phyloP scores from a whole-genome alignment of 2,797 vertebrate genomes.

The Mallotus villosus region DNA sequence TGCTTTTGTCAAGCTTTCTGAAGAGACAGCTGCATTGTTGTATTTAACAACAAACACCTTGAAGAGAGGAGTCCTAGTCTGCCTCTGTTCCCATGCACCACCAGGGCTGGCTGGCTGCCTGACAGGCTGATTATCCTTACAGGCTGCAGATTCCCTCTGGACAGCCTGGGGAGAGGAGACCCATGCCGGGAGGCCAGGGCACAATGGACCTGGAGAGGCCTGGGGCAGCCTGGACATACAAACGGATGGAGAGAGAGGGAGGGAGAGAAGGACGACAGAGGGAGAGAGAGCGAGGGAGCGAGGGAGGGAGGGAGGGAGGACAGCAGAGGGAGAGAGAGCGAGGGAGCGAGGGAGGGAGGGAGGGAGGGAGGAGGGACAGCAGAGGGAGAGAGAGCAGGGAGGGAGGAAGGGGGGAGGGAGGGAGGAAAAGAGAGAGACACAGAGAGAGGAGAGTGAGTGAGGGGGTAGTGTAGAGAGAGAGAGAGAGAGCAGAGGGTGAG shows the following conservation, averaged over 20 bases:
- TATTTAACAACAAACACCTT: conserved; percentile 98
- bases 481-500: background rate
- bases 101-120: conserved; percentile 87
- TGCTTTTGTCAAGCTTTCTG: conserved; percentile 96
- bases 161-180: conserved; percentile 87
- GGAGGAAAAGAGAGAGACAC: background rate
- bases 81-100: conserved; percentile 93
- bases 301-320: background rate
- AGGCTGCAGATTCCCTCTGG: conserved; percentile 84
- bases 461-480: background rate
- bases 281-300: background rate
- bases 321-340: too few species aligned
- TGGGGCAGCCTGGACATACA: conserved; percentile 71
- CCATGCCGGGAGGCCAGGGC: conserved; percentile 87
- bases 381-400: too few species aligned
- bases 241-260: conserved; percentile 7
- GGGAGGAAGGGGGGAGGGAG: background rate
- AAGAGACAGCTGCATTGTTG: conserved; percentile 96
- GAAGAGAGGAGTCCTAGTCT: conserved; percentile 88
- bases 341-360: too few species aligned
- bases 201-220: conserved; percentile 88
- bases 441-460: background rate
- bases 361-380: background rate
- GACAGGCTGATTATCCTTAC: conserved; percentile 90
- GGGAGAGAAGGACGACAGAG: background rate